phyloP scores from a whole-genome alignment of 2,797 vertebrate genomes.

The Epinephelus awoara region DNA sequence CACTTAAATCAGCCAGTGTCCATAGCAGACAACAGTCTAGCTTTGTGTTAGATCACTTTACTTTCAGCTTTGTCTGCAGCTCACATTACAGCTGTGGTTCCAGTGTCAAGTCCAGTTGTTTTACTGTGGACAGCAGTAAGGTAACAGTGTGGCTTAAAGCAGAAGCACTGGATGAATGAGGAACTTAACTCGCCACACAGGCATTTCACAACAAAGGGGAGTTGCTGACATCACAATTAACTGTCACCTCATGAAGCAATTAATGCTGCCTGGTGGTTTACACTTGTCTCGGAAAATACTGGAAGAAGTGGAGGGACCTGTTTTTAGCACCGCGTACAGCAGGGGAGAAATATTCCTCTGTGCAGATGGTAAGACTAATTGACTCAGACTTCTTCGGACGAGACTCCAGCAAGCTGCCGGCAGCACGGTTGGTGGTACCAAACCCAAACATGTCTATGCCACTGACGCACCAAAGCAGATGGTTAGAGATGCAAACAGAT shows the following conservation, averaged over 20 bases:
- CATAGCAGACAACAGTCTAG: not conserved
- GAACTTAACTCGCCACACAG: conserved; percentile 29
- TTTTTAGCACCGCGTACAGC: conserved; percentile 33
- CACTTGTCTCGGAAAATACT: conserved; percentile 25
- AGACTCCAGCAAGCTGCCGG: conserved; percentile 43
- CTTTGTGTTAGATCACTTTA: not conserved
- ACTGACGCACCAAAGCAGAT: conserved; percentile 63
- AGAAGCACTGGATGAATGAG: conserved; percentile 17
- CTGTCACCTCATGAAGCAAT: conserved; percentile 39
- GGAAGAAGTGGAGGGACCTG: conserved; percentile 28
- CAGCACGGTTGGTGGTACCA: conserved; percentile 42
- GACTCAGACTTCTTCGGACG: conserved; percentile 53
- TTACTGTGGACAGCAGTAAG: conserved; percentile 19
- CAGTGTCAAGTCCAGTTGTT: conserved; percentile 28
- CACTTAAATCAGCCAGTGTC: not conserved
- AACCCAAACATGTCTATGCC: conserved; percentile 55
- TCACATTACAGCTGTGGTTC: not conserved
- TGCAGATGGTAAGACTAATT: conserved; percentile 78
- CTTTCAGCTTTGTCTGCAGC: conserved; percentile 4
- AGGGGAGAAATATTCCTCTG: conserved; percentile 56
- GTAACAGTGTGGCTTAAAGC: conserved; percentile 4
- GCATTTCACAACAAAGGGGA: conserved; percentile 39
- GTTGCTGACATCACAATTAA: conserved; percentile 39
- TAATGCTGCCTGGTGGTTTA: conserved; percentile 40
- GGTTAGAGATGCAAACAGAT: conserved; percentile 55